Conservation (phyloP, 1,140 invertebrate species). For the Hyphantria cunea region DNA sequence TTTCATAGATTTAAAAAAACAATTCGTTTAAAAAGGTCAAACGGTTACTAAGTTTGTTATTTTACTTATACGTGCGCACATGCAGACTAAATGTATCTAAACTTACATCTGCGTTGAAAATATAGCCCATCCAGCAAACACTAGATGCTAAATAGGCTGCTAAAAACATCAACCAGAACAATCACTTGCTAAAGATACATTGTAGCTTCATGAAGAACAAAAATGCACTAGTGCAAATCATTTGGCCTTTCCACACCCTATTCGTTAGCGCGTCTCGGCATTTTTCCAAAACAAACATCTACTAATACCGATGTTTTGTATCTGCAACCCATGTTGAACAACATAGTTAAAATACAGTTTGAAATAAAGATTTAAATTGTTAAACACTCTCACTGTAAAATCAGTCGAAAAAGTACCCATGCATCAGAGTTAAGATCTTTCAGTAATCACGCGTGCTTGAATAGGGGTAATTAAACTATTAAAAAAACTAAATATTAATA, state of each 20-base stretch:
- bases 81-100: neutral
- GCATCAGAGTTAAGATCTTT: too few species aligned
- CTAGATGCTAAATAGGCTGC: neutral
- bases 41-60: too few species aligned
- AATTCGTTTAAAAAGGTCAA: too few species aligned
- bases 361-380: too few species aligned
- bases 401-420: too few species aligned
- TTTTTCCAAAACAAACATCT: slow-evolving; percentile 45
- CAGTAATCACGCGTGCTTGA: too few species aligned
- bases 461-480: too few species aligned
- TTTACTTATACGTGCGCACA: neutral
- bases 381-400: too few species aligned
- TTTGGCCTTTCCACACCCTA: neutral
- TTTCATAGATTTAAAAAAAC: too few species aligned
- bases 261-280: slow-evolving; percentile 37
- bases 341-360: too few species aligned
- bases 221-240: slow-evolving; percentile 10
- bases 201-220: slow-evolving; percentile 2
- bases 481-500: too few species aligned
- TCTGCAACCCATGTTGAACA: too few species aligned
- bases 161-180: slow-evolving; percentile 6
- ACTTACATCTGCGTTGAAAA: neutral
- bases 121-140: neutral
- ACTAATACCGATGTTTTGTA: slow-evolving; percentile 16
- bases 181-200: slow-evolving; percentile 1